Percentiles rank a stretch among this genome's conserved stretches.
Conservation (phyloP, 2,888 invertebrate species). For the Euphydryas editha region DNA sequence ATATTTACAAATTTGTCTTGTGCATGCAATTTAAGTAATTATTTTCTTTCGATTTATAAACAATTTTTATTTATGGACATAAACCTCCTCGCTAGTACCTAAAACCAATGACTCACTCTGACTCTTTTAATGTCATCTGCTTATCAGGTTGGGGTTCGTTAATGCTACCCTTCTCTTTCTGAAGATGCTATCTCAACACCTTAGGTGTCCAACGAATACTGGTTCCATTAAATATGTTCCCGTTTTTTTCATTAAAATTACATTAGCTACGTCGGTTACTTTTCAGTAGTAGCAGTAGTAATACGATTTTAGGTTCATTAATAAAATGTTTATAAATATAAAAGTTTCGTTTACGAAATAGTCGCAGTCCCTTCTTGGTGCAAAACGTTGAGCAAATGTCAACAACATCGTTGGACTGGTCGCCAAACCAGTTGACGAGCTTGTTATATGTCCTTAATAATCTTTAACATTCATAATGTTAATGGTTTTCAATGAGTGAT, state of each 20-base stretch:
- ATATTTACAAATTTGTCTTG: neutral
- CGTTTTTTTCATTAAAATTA: too few species aligned
- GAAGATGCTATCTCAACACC: too few species aligned
- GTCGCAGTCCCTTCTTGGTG: slow-evolving; percentile 8
- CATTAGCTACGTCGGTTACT: too few species aligned
- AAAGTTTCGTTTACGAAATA: neutral
- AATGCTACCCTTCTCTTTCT: too few species aligned
- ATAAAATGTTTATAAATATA: neutral
- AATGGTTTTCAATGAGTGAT: neutral
- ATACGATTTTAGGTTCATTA: too few species aligned
- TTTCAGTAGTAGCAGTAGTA: too few species aligned
- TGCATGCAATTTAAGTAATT: neutral
- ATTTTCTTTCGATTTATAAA: neutral
- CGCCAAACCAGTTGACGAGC: slow-evolving; percentile 32
- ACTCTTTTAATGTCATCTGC: too few species aligned
- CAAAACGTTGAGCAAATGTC: slow-evolving; percentile 32
- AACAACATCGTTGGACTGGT: slow-evolving; percentile 27
- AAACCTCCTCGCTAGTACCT: too few species aligned
- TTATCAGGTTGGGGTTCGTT: too few species aligned
- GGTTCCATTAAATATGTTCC: too few species aligned
- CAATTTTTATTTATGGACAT: neutral
- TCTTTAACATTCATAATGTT: neutral
- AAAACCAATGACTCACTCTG: too few species aligned
- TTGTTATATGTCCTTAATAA: slow-evolving; percentile 11
- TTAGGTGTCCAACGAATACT: too few species aligned